phyloP scores from a whole-genome alignment of 2,797 vertebrate genomes.

The Lithobates sylvaticus region DNA sequence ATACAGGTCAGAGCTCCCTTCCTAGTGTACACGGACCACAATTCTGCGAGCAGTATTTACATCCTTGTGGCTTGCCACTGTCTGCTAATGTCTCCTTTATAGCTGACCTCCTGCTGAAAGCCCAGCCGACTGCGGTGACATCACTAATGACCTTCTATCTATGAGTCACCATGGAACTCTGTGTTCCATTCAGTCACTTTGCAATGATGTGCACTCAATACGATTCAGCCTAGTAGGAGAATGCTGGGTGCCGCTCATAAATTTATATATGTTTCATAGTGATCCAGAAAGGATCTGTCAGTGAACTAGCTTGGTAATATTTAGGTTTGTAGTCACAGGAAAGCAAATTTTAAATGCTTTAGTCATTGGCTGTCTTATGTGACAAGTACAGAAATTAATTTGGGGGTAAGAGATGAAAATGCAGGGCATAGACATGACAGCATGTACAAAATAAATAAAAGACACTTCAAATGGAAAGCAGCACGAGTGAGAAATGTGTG shows the following conservation, averaged over 20 bases:
- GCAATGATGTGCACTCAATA: background rate
- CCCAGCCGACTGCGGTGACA: slow-evolving; percentile 15
- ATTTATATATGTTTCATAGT: background rate
- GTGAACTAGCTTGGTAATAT: background rate
- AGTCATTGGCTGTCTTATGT: slow-evolving; percentile 2
- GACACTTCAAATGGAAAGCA: background rate
- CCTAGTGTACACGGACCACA: background rate
- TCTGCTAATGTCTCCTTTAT: slow-evolving; percentile 4
- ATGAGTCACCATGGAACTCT: slow-evolving; percentile 5
- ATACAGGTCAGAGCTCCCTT: slow-evolving; percentile 45
- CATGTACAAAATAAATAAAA: background rate
- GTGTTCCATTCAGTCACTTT: background rate
- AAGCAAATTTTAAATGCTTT: background rate
- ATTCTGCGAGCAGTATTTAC: slow-evolving; percentile 17
- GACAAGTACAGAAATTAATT: slow-evolving; percentile 7
- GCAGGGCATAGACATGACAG: background rate
- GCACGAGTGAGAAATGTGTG: background rate
- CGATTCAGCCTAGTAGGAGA: background rate
- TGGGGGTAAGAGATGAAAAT: background rate
- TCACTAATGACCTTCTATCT: slow-evolving; percentile 12
- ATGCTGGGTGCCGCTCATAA: background rate
- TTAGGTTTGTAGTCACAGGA: background rate
- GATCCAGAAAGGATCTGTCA: background rate
- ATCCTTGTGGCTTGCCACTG: slow-evolving; percentile 32
- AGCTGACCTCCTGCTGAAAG: background rate